These are phyloP conservation scores for Bombus confusus DNA, from an alignment of 1,140 invertebrate species.

Conservation along the genomic window DNA sequence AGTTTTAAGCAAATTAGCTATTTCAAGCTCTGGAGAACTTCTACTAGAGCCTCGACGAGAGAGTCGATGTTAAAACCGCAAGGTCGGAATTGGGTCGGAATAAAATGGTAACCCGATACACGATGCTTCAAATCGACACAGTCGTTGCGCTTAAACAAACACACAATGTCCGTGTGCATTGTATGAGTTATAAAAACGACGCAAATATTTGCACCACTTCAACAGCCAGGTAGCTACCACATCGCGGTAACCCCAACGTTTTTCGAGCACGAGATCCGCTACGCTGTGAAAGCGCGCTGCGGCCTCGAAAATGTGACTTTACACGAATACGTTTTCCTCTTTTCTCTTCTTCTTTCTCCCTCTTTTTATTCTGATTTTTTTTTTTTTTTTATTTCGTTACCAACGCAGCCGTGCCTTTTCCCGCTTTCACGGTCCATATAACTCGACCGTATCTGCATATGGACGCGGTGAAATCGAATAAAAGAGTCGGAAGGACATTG, in stretches of 20 bases:
- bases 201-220: constrained; percentile 76
- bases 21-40: background rate
- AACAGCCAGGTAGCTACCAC: constrained; percentile 66
- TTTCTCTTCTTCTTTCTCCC: background rate
- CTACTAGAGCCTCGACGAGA: background rate
- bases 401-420: constrained; percentile 29
- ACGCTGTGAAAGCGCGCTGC: background rate
- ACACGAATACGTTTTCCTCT: background rate
- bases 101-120: background rate
- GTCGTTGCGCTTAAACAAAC: constrained; percentile 48
- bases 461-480: constrained; percentile 59
- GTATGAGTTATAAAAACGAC: constrained; percentile 47
- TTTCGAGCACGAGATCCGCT: constrained; percentile 5
- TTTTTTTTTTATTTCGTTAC: background rate
- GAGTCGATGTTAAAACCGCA: background rate
- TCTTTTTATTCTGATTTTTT: background rate
- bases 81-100: background rate
- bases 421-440: constrained; percentile 59
- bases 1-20: background rate
- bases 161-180: constrained; percentile 34
- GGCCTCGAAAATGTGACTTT: constrained; percentile 13
- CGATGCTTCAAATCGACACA: constrained; percentile 21
- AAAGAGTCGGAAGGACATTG: constrained; percentile 60
- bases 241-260: constrained; percentile 10
- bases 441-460: constrained; percentile 55